These are phyloP conservation scores for Pedicia rivosa DNA, from an alignment of 2,888 invertebrate genomes.

Conservation along the genomic window DNA sequence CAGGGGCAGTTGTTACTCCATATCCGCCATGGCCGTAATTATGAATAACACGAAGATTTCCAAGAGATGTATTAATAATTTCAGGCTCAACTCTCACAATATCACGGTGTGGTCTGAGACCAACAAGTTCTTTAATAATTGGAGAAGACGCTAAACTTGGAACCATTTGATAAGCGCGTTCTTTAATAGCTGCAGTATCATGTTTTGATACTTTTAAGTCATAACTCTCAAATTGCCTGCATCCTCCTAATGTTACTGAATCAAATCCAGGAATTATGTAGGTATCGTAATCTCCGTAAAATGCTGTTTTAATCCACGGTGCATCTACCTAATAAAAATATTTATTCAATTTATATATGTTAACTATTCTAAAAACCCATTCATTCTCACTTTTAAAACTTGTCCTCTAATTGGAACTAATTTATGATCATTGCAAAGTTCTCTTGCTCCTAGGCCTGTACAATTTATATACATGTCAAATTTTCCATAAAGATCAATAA, in stretches of 20 bases:
- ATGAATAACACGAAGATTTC: slow-evolving; percentile 55
- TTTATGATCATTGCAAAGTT: slow-evolving; percentile 55
- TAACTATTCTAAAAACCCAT: slow-evolving; percentile 9
- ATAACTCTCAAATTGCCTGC: slow-evolving; percentile 66
- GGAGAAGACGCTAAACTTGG: slow-evolving; percentile 47
- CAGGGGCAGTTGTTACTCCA: slow-evolving; percentile 80
- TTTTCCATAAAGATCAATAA: slow-evolving; percentile 39
- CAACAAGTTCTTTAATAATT: slow-evolving; percentile 49
- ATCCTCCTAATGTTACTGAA: slow-evolving; percentile 68
- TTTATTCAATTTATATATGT: slow-evolving; percentile 30
- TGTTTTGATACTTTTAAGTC: slow-evolving; percentile 47
- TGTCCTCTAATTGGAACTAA: slow-evolving; percentile 73
- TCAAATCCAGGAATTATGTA: slow-evolving; percentile 70
- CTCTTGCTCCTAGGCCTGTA: slow-evolving; percentile 66
- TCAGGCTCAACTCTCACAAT: slow-evolving; percentile 59
- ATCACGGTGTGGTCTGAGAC: slow-evolving; percentile 67
- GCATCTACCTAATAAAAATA: slow-evolving; percentile 33
- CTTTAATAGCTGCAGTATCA: slow-evolving; percentile 60
- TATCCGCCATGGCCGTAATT: slow-evolving; percentile 94
- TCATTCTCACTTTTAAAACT: slow-evolving; percentile 45
- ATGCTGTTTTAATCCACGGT: slow-evolving; percentile 80
- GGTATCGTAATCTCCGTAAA: slow-evolving; percentile 71
- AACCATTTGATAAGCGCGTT: slow-evolving; percentile 58
- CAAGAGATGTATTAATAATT: slow-evolving; percentile 22
- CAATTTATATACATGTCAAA: slow-evolving; percentile 74